These are phyloP conservation scores for Brachyptera putata DNA, from an alignment of 2,888 invertebrate genomes.

Conservation along the genomic window DNA sequence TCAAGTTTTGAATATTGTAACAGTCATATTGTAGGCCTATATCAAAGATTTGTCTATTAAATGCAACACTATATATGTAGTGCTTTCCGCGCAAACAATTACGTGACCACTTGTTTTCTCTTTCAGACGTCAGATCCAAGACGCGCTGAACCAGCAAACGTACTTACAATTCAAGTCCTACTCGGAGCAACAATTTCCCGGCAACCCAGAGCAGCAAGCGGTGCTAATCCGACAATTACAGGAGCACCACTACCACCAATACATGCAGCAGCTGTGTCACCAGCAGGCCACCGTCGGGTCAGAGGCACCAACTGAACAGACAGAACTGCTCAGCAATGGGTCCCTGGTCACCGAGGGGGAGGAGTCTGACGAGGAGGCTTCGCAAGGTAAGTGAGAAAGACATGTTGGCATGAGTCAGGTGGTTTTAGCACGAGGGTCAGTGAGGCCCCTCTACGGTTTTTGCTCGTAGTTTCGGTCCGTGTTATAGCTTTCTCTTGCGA, in stretches of 20 bases:
- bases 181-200: constrained; percentile 83
- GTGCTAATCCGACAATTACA: constrained; percentile 90
- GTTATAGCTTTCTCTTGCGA: too few species aligned
- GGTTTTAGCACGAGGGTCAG: too few species aligned
- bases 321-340: constrained; percentile 32
- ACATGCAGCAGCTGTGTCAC: constrained; percentile 88
- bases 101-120: too few species aligned
- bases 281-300: constrained; percentile 42
- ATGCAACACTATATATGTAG: too few species aligned
- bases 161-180: constrained; percentile 86
- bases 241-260: constrained; percentile 98
- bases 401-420: too few species aligned
- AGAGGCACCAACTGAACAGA: constrained; percentile 39
- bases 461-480: too few species aligned
- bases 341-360: constrained; percentile 30
- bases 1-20: too few species aligned
- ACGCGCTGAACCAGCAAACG: constrained; percentile 93
- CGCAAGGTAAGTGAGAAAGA: constrained; percentile 41
- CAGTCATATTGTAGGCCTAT: too few species aligned
- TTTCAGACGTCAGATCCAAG: constrained; percentile 79
- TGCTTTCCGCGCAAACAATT: too few species aligned
- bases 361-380: constrained; percentile 37
- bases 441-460: too few species aligned
- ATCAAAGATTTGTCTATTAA: too few species aligned
- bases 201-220: constrained; percentile 72